Evolutionary conservation across 2,797 vertebrate species (phyloP), one percentile per base, ranked within the genome.

Genomic region (Labroides dimidiatus): DNA sequence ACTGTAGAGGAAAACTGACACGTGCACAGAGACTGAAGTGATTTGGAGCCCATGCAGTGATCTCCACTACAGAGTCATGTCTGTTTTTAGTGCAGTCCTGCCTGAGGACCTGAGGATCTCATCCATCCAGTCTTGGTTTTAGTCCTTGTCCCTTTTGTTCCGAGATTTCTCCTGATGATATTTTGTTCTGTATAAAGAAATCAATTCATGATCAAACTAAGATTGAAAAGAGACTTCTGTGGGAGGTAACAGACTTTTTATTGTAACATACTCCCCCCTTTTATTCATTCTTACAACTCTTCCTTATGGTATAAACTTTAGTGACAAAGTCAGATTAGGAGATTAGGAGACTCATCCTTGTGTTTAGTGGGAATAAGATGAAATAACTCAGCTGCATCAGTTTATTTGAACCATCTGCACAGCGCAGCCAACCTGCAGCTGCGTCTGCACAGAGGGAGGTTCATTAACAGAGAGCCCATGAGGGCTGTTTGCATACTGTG

Each of bases 331-430:
- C 47, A 45, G 55, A 53, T 75, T 19, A 37, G 41, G 43, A 45
- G 55, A 53, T 75, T 19, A 37, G 41, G 43, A 45, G 33, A 52
- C 23, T 43, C 20, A 61, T 8, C 4, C 49, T 11, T 52, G 37
- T 54, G 8, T 60, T 71, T n/a, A 52, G 20, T 17, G 57, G 9
- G 36, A 44, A 64, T 73, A 44, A 57, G 37, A 39, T 27, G 41
- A 49, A 70, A 72, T 21, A 69, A 33, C 53, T 54, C 6, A 16
- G 13, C 21, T 27, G 21, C 54, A 62, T 17, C 15, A 19, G 14
- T 19, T 69, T 43, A 47, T 57, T 50, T 27, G 19, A 27, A 47
- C 72, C 27, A 56, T 39, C 42, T 48, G 9, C 24, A 51, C 19
- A 33, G 42, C 11, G 62, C 24, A 63, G 11, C 1, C 4, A 43